Base-by-base conservation (phyloP, 2,888 invertebrate genomes). In the Julus scanicus region DNA sequence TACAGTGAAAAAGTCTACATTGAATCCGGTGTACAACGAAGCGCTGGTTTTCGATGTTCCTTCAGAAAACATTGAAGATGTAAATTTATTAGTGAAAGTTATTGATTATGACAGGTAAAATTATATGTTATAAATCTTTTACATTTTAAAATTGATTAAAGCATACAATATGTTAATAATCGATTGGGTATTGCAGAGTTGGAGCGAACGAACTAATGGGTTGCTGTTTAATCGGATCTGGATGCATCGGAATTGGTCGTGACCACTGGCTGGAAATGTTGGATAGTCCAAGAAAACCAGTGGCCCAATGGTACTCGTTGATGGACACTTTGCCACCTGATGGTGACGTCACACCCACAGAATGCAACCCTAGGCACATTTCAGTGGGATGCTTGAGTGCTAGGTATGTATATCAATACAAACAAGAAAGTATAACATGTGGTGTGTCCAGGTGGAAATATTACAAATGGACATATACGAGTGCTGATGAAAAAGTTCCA, bases 1-100 rank as follows among this genome's bases (percentile, higher is more conserved):
- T 0, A 95, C 96, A 0, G 97, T 98, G 0, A 96, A 97, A 92
- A 95, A 96, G 91, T 96, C 96, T 90, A 97, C 96, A 0, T 93
- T 98, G 0, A 95, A 95, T 91, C 98, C 98, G 0, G 95, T 98
- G 0, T 98, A 97, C 93, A 98, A 98, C 92, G 98, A 98, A 92
- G 97, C 97, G 0, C 93, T 98, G 89, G 97, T 97, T 13, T 98
- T 98, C 92, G 98, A 98, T 91, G 95, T 98, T 17, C 96, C 97
- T 0, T 94, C 95, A 11, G 95, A 95, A 88, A 97, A 96, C 91
- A 94, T 96, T 63, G 95, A 96, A 91, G 96, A 97, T 90, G 95
- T 97, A 90, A 95, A 95, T 89, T 93, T 97, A 84, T 94, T 97
- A 86, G 94, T 97, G 90, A 96, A 97, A 93, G 96, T 97, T 89